phyloP scores from a whole-genome alignment of 2,797 vertebrate genomes.

The Parambassis ranga region DNA sequence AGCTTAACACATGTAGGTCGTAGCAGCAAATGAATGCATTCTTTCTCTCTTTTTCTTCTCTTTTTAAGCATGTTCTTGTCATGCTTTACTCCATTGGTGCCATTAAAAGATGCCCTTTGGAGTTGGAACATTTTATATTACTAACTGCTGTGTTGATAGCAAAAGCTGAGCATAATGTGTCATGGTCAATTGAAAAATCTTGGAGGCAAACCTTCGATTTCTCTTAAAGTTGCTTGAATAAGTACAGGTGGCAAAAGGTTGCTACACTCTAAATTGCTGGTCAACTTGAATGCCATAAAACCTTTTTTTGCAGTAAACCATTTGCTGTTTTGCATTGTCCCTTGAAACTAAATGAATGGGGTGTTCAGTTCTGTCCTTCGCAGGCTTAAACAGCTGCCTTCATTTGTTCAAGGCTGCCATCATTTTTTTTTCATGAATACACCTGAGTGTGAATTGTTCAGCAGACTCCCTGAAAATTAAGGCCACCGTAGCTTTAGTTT shows the following conservation, averaged over 20 bases:
- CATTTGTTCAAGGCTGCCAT: slow-evolving; percentile 18
- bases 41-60: too few relatives aligned
- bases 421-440: slow-evolving; percentile 5
- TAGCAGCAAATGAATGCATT: too few relatives aligned
- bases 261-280: not conserved
- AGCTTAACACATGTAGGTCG: too few relatives aligned
- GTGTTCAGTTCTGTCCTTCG: slow-evolving; percentile 20
- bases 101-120: too few relatives aligned
- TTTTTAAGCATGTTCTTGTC: too few relatives aligned
- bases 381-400: not conserved
- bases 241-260: not conserved
- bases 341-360: not conserved
- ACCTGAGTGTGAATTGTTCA: slow-evolving; percentile 6
- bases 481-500: not conserved
- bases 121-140: too few relatives aligned
- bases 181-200: not conserved
- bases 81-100: too few relatives aligned
- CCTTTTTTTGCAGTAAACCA: not conserved
- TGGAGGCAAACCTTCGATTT: not conserved
- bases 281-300: not conserved
- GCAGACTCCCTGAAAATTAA: slow-evolving; percentile 2
- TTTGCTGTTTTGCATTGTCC: not conserved
- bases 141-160: not conserved
- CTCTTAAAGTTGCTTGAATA: not conserved
- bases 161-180: not conserved